These are phyloP conservation scores for Teinopalpus imperialis DNA, from an alignment of 2,888 invertebrate genomes.

Conservation along the genomic window DNA sequence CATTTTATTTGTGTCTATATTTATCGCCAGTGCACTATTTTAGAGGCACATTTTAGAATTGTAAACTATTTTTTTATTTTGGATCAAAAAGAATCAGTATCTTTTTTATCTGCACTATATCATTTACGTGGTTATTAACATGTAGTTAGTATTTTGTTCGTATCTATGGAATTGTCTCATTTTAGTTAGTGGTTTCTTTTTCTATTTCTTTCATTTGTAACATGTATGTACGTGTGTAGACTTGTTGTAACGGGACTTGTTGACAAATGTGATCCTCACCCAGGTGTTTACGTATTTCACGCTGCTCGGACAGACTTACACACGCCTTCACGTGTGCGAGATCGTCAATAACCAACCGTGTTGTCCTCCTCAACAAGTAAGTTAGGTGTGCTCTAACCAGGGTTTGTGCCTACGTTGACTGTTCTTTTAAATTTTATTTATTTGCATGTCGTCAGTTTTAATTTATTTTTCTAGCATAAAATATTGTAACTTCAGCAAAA, in stretches of 20 bases:
- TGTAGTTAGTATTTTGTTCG: too few relatives aligned
- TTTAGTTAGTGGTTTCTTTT: too few relatives aligned
- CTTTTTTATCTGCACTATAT: too few relatives aligned
- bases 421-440: neutral
- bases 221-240: too few relatives aligned
- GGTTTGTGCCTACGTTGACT: neutral
- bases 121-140: too few relatives aligned
- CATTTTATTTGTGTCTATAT: too few relatives aligned
- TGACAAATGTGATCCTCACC: slow-evolving; percentile 35
- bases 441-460: slow-evolving; percentile 4
- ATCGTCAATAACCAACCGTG: slow-evolving; percentile 91
- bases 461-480: neutral
- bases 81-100: too few relatives aligned
- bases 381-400: slow-evolving; percentile 37
- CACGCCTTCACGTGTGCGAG: slow-evolving; percentile 94
- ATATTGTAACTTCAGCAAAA: neutral
- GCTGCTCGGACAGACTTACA: slow-evolving; percentile 90
- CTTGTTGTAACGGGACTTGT: slow-evolving; percentile 28
- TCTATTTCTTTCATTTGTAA: too few relatives aligned
- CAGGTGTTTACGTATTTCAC: slow-evolving; percentile 68
- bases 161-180: too few relatives aligned
- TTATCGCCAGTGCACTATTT: too few relatives aligned
- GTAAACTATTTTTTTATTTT: too few relatives aligned
- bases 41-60: too few relatives aligned
- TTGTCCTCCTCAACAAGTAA: slow-evolving; percentile 86